These are phyloP conservation scores for Hedya salicella DNA, from an alignment of 2,888 invertebrate genomes.

Conservation along the genomic window DNA sequence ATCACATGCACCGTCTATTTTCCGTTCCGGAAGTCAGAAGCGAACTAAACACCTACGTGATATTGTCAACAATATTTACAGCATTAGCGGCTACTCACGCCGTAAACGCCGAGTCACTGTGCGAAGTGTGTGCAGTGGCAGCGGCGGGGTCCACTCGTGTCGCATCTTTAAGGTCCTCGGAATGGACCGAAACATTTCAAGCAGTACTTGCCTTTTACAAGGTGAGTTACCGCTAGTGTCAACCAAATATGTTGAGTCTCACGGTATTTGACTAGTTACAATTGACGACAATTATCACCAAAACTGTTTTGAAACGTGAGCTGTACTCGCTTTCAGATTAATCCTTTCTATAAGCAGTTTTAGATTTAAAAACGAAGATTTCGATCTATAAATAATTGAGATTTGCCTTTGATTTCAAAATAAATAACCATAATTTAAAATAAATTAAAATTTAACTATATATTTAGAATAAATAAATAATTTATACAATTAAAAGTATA, in stretches of 20 bases:
- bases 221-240: too few species aligned
- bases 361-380: not conserved
- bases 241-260: too few species aligned
- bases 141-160: too few species aligned
- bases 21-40: not conserved
- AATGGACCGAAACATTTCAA: too few species aligned
- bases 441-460: constrained; percentile 36
- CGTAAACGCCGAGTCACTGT: too few species aligned
- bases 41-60: not conserved
- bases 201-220: too few species aligned
- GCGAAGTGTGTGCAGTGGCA: too few species aligned
- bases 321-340: constrained; percentile 17
- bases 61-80: too few species aligned
- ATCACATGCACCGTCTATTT: constrained; percentile 3
- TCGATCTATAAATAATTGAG: constrained; percentile 6
- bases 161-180: too few species aligned
- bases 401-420: constrained; percentile 26
- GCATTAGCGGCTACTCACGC: too few species aligned
- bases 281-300: constrained; percentile 1
- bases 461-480: constrained; percentile 34
- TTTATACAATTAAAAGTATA: constrained; percentile 19
- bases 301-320: not conserved
- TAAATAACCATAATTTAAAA: constrained; percentile 41
- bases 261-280: not conserved
- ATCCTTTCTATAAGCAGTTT: constrained; percentile 28